Evolutionary conservation across 1,140 invertebrate genomes (phyloP).

Genomic region (Leptopilina clavipes): DNA sequence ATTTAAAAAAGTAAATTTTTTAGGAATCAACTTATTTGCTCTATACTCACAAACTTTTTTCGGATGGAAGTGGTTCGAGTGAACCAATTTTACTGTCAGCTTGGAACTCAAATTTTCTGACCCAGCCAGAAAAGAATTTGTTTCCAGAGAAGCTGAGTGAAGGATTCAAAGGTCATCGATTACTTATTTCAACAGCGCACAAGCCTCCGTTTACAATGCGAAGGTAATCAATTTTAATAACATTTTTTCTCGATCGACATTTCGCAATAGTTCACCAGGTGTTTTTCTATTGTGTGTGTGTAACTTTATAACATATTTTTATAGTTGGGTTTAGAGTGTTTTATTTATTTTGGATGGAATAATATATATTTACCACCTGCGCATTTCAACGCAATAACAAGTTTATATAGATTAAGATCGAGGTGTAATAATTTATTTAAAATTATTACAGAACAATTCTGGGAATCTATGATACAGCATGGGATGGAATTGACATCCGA

Average conservation of each 20-base stretch:
- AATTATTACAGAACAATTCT: constrained; percentile 61
- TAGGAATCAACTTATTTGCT: constrained; percentile 81
- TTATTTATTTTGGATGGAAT: background rate
- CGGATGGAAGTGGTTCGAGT: constrained; percentile 81
- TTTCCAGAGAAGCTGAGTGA: constrained; percentile 80
- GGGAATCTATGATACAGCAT: constrained; percentile 73
- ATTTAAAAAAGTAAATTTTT: no score
- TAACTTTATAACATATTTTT: background rate
- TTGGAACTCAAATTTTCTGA: constrained; percentile 78
- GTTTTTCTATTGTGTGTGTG: no score
- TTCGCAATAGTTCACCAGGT: constrained; percentile 5
- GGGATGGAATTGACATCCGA: constrained; percentile 83
- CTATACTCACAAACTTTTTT: constrained; percentile 82
- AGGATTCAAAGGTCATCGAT: constrained; percentile 83
- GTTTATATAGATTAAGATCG: constrained; percentile 37
- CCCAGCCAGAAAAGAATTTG: constrained; percentile 75
- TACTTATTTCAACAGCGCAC: constrained; percentile 79
- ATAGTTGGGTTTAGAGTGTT: background rate
- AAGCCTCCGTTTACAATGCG: constrained; percentile 83
- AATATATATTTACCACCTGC: constrained; percentile 55
- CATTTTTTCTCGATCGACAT: constrained; percentile 36
- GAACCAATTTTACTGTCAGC: constrained; percentile 79
- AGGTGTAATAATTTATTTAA: constrained; percentile 54
- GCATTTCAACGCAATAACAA: constrained; percentile 37
- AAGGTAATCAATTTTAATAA: constrained; percentile 70